Conservation (phyloP, 2,113 vertebrate species). For the Zosterops borbonicus region DNA sequence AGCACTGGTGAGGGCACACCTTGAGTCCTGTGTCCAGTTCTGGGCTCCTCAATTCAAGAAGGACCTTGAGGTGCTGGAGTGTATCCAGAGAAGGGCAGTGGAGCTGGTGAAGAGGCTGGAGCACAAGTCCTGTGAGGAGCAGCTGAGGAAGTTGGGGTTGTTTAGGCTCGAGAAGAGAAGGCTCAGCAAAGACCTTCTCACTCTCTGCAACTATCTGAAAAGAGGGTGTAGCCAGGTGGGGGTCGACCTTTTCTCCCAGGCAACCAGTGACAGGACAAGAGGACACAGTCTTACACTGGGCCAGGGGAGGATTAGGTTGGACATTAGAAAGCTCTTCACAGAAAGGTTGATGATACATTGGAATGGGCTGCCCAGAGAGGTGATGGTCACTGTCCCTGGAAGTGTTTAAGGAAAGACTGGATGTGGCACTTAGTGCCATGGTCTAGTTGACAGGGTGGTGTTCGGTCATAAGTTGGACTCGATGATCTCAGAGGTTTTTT, state of each 20-base stretch:
- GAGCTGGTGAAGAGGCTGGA: neutral
- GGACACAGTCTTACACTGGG: neutral
- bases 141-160: neutral
- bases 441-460: neutral
- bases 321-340: neutral
- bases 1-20: neutral
- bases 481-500: neutral
- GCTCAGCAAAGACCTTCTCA: neutral
- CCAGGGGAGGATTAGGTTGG: neutral
- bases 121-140: neutral
- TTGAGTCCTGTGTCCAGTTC: neutral
- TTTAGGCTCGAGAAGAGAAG: neutral
- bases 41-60: neutral
- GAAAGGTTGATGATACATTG: neutral
- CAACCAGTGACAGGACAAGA: neutral
- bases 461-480: neutral
- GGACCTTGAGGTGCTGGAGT: neutral
- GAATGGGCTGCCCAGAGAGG: neutral
- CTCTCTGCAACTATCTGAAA: neutral
- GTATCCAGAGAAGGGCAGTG: neutral
- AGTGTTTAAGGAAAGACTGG: neutral
- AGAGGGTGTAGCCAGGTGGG: neutral
- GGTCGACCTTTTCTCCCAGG: rapidly evolving
- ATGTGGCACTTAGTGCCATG: neutral
- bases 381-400: neutral